Evolutionary conservation across 35 echinoderm and acorn worm species (phyloP), one percentile per base, ranked within the genome.

Genomic region (Patiria miniata): DNA sequence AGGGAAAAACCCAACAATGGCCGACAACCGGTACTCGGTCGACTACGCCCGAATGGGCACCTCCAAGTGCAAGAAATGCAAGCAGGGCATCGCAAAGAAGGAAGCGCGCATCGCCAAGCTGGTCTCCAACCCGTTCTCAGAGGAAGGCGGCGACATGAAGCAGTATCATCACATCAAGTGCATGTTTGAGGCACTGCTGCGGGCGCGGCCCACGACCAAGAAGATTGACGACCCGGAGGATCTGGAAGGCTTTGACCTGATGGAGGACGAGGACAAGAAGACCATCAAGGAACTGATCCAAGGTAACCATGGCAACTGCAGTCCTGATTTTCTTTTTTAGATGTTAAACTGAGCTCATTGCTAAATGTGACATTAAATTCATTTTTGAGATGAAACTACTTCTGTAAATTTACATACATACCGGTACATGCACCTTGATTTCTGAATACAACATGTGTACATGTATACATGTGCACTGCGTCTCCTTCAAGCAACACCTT

Each of bases 1-100:
- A 47, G 42, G 4, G 42, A 47, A 47, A 47, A 47, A 47, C 42
- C 12, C 12, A 4, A 73, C 19, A 10, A 99, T 99, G 96, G 92
- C 88, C 2, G 93, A 92, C 23, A 99, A 94, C 38, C 83, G 83
- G 26, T 99, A 90, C 83, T 39, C 79, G 33, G 65, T 94, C 8
- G 96, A 99, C 81, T 99, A 99, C 82, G 96, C 96, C 42, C 91
- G 88, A 15, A 47, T 99, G 40, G 96, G 96, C 19, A 99, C 96
- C 0, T 99, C 96, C n/a, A 99, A 99, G 76, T 99, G 96, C 68
- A 99, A 99, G 80, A 86, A 88, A 73, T 99, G 96, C 69, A 99
- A 99, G 76, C 96, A 99, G 79, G 89, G 86, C 8, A 99, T 99
- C 17, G 87, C 91, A 21, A 99, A 99, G 90, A 99, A 99, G 68